Evolutionary conservation across 2,797 vertebrate species (phyloP).

Genomic region (Scolopax rusticola): DNA sequence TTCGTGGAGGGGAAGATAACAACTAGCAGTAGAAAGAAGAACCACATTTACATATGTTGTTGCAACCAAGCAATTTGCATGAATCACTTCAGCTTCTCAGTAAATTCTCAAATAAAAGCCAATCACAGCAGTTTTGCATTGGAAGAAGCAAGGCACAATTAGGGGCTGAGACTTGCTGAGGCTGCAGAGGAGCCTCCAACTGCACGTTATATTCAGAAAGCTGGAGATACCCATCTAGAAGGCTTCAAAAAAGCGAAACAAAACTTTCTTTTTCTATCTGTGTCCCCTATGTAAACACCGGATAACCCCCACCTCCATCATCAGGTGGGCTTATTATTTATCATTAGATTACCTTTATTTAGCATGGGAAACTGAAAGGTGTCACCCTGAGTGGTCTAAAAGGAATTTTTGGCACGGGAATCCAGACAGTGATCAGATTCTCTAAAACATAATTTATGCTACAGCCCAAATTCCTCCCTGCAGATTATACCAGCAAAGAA

Average conservation of each 20-base stretch:
- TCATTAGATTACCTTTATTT: not conserved
- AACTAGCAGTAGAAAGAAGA: not conserved
- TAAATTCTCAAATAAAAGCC: not conserved
- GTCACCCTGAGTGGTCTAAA: not conserved
- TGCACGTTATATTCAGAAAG: conserved; percentile 53
- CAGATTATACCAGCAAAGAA: not conserved
- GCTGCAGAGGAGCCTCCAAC: not conserved
- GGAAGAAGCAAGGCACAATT: not conserved
- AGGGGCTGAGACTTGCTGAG: not conserved
- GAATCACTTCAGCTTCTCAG: not conserved
- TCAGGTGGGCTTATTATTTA: not conserved
- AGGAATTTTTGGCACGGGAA: not conserved
- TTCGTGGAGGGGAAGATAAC: not conserved
- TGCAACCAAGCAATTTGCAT: not conserved
- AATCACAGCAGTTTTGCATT: not conserved
- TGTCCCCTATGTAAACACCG: not conserved
- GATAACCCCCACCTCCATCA: not conserved
- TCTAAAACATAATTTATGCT: not conserved
- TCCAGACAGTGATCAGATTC: not conserved
- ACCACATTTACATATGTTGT: not conserved
- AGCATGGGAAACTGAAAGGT: conserved; percentile 10
- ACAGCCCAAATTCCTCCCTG: not conserved
- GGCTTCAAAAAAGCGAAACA: conserved; percentile 53
- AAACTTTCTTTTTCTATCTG: conserved; percentile 10
- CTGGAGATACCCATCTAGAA: conserved; percentile 49